Percentiles rank a stretch among this genome's conserved stretches.
These are phyloP conservation scores for Chaetodon trifascialis DNA, from an alignment of 2,113 vertebrate genomes.

Conservation along the genomic window DNA sequence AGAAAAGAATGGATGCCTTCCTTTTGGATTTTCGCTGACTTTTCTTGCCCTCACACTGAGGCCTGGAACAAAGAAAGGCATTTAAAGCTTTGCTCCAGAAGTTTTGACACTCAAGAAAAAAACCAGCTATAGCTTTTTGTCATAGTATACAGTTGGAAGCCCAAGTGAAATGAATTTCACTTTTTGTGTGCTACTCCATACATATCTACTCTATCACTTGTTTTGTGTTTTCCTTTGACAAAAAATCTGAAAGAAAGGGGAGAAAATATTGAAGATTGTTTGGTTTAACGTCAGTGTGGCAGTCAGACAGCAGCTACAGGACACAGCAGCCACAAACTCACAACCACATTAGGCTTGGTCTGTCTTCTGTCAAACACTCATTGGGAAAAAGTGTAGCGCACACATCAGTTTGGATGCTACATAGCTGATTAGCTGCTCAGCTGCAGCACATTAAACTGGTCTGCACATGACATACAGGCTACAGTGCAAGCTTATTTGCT, in stretches of 20 bases:
- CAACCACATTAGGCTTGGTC: not conserved
- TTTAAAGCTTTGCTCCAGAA: conserved; percentile 1
- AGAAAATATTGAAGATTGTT: too few species aligned
- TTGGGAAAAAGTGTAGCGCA: not conserved
- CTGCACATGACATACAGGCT: not conserved
- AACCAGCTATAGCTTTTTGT: too few species aligned
- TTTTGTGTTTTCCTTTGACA: not conserved
- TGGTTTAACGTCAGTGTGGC: not conserved
- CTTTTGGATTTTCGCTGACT: not conserved
- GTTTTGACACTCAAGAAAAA: not conserved
- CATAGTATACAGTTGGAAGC: not conserved
- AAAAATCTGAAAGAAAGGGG: not conserved
- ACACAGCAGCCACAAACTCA: not conserved
- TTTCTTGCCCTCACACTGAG: not conserved
- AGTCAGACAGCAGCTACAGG: too few species aligned
- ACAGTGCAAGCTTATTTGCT: not conserved
- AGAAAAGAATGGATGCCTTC: conserved; percentile 23
- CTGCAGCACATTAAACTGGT: not conserved
- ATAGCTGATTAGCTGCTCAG: not conserved
- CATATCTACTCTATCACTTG: not conserved
- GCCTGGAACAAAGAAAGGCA: not conserved
- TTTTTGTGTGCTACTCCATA: too few species aligned
- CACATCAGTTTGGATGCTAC: not conserved
- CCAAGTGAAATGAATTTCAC: too few species aligned
- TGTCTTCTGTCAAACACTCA: not conserved